A percentile compares a stretch with the other conserved stretches of the same genome.
phyloP scores from a whole-genome alignment of 2,888 invertebrate genomes.

The Agrotis exclamationis region DNA sequence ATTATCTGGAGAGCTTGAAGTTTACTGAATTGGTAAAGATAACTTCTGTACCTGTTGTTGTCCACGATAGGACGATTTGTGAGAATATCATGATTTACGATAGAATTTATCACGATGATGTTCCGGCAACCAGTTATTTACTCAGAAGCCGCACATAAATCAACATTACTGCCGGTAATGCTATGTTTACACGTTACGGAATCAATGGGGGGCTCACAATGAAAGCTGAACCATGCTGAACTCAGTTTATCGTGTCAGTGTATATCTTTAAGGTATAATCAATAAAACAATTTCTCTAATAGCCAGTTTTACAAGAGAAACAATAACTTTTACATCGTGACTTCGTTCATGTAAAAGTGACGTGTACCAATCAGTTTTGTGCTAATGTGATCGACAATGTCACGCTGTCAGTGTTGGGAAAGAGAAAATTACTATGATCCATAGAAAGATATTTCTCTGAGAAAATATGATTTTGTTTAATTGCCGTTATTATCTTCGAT shows the following conservation, averaged over 20 bases:
- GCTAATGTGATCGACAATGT: conserved; percentile 55
- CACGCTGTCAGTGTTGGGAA: conserved; percentile 69
- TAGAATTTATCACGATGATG: conserved; percentile 44
- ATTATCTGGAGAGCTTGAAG: not conserved
- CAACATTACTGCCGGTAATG: conserved; percentile 45
- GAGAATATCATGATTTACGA: conserved; percentile 40
- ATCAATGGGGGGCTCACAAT: conserved; percentile 32
- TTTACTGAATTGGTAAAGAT: not conserved
- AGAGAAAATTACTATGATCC: conserved; percentile 71
- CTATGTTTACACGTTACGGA: conserved; percentile 42
- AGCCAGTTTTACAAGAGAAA: conserved; percentile 46
- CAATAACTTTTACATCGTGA: conserved; percentile 57
- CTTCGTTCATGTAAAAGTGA: conserved; percentile 44
- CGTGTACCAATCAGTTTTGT: conserved; percentile 38
- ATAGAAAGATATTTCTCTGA: conserved; percentile 65
- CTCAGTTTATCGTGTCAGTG: conserved; percentile 34
- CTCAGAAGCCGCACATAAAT: conserved; percentile 50
- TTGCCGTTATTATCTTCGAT: conserved; percentile 67
- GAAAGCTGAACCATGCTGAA: conserved; percentile 30
- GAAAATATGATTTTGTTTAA: conserved; percentile 66
- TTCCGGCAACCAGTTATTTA: conserved; percentile 49
- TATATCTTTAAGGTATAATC: conserved; percentile 29
- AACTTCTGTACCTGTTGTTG: not conserved
- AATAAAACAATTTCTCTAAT: conserved; percentile 56
- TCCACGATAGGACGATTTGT: conserved; percentile 5